Evolutionary conservation across 2,888 invertebrate species (phyloP), one percentile per base, ranked within the genome.

Genomic region (Lordiphosa andalusiaca): DNA sequence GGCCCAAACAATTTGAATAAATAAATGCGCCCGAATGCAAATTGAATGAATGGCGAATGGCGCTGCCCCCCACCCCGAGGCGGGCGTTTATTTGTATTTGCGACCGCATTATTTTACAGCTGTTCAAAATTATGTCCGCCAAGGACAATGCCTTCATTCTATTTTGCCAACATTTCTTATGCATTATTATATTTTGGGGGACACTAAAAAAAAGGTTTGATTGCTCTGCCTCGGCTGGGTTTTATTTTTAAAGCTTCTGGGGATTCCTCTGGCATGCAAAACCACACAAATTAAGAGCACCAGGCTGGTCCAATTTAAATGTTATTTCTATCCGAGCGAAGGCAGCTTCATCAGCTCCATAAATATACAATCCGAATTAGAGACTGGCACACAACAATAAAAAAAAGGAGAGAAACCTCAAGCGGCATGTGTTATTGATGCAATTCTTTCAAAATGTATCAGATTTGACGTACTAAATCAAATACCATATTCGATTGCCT

Each of bases 61-160:
- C 23, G 6, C 6, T 0, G 6, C 6, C 23, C 23, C 6, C 23
- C 23, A 6, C 25, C 25, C 25, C n/a, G n/a, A 7, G 30, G 30
- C 58, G 46, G 55, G 56, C 67, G 71, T 71, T 80, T 84, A 77
- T 80, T 77, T 75, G 61, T 77, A 78, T 66, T 75, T 86, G 86
- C 67, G 83, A 69, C 67, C 55, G 69, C 77, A 86, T 86, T 86
- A 86, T 80, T 87, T 85, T 86, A 86, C 86, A 86, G 73, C 86
- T 87, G 86, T 86, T 86, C 55, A 59, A 67, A 65, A 73, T 68
- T 48, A 67, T 16, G 35, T 46, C 51, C 38, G 48, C 60, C 62
- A 67, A 84, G 84, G 66, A 76, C 67, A 72, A 62, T 48, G 64
- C 54, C 62, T 52, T 40, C 54, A 60, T 58, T 53, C 51, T 40